These are phyloP conservation scores for Mola mola DNA, from an alignment of 2,113 vertebrate genomes.

Conservation along the genomic window DNA sequence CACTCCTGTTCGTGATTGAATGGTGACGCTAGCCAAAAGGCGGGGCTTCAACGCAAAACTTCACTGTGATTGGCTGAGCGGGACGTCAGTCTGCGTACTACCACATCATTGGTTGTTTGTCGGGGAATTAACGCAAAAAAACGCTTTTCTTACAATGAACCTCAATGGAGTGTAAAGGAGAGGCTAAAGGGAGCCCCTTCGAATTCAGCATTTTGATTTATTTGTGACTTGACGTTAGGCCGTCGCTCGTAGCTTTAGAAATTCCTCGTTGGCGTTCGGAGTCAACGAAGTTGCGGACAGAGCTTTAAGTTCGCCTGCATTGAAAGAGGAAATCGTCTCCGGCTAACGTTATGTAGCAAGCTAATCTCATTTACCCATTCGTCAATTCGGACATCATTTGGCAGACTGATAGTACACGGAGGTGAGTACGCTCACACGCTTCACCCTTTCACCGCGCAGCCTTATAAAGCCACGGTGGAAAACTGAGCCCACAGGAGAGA, in stretches of 20 bases:
- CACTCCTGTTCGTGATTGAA: conserved; percentile 46
- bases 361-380: conserved; percentile 63
- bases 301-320: conserved; percentile 20
- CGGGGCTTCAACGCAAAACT: neutral
- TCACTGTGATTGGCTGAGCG: conserved; percentile 26
- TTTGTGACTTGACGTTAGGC: conserved; percentile 15
- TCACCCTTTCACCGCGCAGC: neutral
- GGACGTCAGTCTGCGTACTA: conserved; percentile 24
- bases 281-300: neutral
- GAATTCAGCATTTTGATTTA: conserved; percentile 31
- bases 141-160: conserved; percentile 46
- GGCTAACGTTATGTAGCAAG: conserved; percentile 73
- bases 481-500: too few species aligned
- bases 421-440: conserved; percentile 43
- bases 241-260: neutral
- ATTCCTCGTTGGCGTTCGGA: neutral
- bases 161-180: conserved; percentile 57
- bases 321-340: conserved; percentile 48
- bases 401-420: conserved; percentile 2
- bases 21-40: neutral
- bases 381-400: conserved; percentile 8
- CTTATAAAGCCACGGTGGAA: too few species aligned
- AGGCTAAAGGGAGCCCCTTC: conserved; percentile 4
- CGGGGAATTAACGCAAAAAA: conserved; percentile 48
- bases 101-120: conserved; percentile 46